Base-by-base conservation (phyloP, 2,888 invertebrate species). In the Pycnomerus fuliginosus region DNA sequence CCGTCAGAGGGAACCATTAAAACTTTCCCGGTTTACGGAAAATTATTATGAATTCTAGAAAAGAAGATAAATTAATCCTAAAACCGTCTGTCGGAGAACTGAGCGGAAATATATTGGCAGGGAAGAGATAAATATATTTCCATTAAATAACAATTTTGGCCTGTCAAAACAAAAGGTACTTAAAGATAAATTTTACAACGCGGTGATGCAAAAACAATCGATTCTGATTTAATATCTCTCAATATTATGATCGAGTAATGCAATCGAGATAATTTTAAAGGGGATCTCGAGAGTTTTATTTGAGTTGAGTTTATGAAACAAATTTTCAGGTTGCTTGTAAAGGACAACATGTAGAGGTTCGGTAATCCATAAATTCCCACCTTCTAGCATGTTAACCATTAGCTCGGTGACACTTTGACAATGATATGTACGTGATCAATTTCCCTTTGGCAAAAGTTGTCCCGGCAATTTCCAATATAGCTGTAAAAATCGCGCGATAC, bases 131-230 rank as follows among this genome's bases (percentile, higher is more conserved):
- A 43, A 37, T 34, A 39, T 35, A 39, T 39, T 39, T 38, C 34
- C 39, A 44, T 39, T 39, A 39, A 44, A 44, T 38, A 32, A 44
- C 33, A 32, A 38, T 44, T 44, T 44, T 16, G 28, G 16, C 22
- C 42, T 42, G 42, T 42, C 42, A 42, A 42, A 42, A 42, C 42
- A 42, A 42, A 40, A 42, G 41, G 41, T 33, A 31, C 30, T 23
- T 39, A 14, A 29, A 28, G 22, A 37, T 25, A 22, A 13, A 22
- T 33, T 31, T 33, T 20, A 5, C 12, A 14, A 12, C n/a, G 14
- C 20, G 13, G 23, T 15, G 23, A 33, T 4, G 23, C 8, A n/a
- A 22, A 22, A 33, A 20, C 23, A 23, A 33, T 23, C 25, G 16
- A 25, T 12, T 29, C 14, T 3, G 3, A 2, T 11, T 12, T 8